These are phyloP conservation scores for Ursus arctos DNA, from an alignment of 2,113 vertebrate genomes.

Conservation along the genomic window DNA sequence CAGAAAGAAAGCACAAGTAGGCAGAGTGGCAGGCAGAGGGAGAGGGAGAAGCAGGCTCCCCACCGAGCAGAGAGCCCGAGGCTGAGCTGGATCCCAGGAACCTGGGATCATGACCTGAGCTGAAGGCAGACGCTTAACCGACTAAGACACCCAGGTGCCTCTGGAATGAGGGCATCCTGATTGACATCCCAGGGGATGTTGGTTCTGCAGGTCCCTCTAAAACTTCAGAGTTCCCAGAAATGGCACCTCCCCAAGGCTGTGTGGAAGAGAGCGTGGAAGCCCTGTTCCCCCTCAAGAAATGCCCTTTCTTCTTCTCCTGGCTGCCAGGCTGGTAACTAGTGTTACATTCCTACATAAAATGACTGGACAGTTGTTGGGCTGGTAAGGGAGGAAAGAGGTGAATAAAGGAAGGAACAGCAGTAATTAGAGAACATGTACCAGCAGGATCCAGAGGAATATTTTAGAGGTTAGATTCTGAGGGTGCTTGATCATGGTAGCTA, in stretches of 20 bases:
- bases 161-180: background rate
- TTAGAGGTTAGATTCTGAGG: background rate
- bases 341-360: background rate
- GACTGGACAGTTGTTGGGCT: background rate
- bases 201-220: background rate
- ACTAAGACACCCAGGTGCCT: background rate
- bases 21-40: too few relatives aligned
- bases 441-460: background rate
- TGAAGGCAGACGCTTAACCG: background rate
- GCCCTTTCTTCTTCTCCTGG: background rate
- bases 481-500: background rate
- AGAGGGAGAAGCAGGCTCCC: too few relatives aligned
- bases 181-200: accelerated
- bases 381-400: background rate
- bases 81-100: too few relatives aligned
- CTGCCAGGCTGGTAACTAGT: background rate
- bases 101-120: background rate
- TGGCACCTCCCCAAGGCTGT: too few relatives aligned
- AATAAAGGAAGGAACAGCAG: background rate
- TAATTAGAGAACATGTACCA: background rate
- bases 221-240: background rate
- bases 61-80: too few relatives aligned
- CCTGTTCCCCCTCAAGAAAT: background rate
- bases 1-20: too few relatives aligned
- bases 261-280: background rate